Conservation (phyloP, 2,888 invertebrate genomes). For the Selenia dentaria region DNA sequence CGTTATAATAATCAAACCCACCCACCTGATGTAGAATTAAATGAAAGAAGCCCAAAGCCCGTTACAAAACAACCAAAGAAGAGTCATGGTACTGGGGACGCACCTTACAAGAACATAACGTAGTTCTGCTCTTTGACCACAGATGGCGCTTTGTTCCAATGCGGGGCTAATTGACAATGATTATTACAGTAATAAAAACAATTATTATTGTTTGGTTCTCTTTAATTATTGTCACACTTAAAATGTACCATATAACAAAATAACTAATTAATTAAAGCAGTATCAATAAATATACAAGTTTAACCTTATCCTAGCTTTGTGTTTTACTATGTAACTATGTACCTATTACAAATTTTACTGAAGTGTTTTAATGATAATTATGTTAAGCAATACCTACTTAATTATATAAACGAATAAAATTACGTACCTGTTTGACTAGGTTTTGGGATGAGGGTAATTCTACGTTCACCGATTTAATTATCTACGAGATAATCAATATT, state of each 20-base stretch:
- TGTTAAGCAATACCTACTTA: no score
- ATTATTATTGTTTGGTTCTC: slow-evolving; percentile 25
- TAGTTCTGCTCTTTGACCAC: slow-evolving; percentile 24
- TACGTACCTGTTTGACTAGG: no score
- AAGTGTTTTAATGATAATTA: background rate
- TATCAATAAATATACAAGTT: slow-evolving; percentile 61
- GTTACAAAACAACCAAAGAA: slow-evolving; percentile 31
- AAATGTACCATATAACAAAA: slow-evolving; percentile 30
- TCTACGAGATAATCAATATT: no score
- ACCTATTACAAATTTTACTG: background rate
- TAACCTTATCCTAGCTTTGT: slow-evolving; percentile 20
- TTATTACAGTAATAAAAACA: slow-evolving; percentile 32
- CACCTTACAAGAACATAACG: slow-evolving; percentile 6
- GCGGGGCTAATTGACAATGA: no score
- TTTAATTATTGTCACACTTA: slow-evolving; percentile 29
- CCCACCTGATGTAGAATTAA: slow-evolving; percentile 52
- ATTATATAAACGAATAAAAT: no score
- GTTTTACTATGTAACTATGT: background rate
- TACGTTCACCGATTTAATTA: no score
- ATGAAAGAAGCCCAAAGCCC: slow-evolving; percentile 42
- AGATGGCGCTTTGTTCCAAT: slow-evolving; percentile 38
- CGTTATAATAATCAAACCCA: slow-evolving; percentile 33
- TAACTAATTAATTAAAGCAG: slow-evolving; percentile 74
- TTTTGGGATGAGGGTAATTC: no score
- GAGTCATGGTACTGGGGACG: slow-evolving; percentile 30